Percentiles rank a stretch among this genome's conserved stretches.
Evolutionary conservation across 2,888 invertebrate genomes (phyloP).

Genomic region (Latheticus oryzae): DNA sequence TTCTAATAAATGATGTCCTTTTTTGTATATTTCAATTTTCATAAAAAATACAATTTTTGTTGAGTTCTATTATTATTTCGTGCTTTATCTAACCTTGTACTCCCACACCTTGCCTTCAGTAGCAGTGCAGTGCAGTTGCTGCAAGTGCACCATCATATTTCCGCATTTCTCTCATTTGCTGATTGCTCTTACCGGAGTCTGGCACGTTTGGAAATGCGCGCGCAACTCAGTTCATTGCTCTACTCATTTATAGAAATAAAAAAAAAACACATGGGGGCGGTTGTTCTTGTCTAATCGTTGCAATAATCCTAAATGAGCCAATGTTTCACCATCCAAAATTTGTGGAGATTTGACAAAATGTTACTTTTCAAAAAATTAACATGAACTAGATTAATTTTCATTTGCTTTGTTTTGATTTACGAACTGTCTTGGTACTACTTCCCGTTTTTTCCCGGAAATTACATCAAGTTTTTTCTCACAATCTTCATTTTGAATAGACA

Average conservation of each 20-base stretch:
- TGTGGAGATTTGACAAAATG: too few species aligned
- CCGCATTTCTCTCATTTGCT: slow-evolving; percentile 50
- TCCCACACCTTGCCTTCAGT: slow-evolving; percentile 47
- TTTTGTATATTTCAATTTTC: too few species aligned
- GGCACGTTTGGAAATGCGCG: slow-evolving; percentile 43
- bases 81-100: slow-evolving; percentile 52
- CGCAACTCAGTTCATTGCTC: slow-evolving; percentile 45
- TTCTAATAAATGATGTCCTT: slow-evolving; percentile 32
- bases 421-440: too few species aligned
- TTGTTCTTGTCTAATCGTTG: slow-evolving; percentile 28
- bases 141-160: slow-evolving; percentile 49
- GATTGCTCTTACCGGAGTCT: slow-evolving; percentile 45
- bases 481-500: too few species aligned
- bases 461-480: too few species aligned
- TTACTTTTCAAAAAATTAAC: too few species aligned
- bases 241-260: slow-evolving; percentile 47
- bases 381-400: too few species aligned
- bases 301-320: slow-evolving; percentile 16
- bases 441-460: too few species aligned
- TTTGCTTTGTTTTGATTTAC: too few species aligned
- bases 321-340: too few species aligned
- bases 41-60: too few species aligned
- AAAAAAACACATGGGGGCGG: slow-evolving; percentile 39
- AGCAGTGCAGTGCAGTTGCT: slow-evolving; percentile 43
- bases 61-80: too few species aligned